Percentiles rank a stretch among this genome's conserved stretches.
These are phyloP conservation scores for Vesta saturnalis DNA, from an alignment of 2,888 invertebrate genomes.

Conservation along the genomic window DNA sequence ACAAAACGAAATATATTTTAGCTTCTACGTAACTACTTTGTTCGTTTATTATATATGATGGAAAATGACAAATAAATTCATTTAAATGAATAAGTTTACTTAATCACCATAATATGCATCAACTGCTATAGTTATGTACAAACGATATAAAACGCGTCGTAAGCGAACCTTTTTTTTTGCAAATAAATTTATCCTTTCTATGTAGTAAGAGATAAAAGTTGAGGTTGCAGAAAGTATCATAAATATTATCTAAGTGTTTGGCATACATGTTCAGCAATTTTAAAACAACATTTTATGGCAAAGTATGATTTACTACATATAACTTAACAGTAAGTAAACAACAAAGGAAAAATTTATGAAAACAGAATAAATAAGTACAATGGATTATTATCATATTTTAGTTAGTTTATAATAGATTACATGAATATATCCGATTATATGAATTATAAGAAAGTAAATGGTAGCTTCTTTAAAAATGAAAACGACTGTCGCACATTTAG, in stretches of 20 bases:
- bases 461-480: too few relatives aligned
- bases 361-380: constrained; percentile 6
- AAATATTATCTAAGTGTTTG: constrained; percentile 48
- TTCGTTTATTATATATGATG: too few relatives aligned
- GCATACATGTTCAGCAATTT: constrained; percentile 46
- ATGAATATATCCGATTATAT: too few relatives aligned
- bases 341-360: constrained; percentile 34
- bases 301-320: constrained; percentile 47
- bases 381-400: constrained; percentile 4
- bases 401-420: background rate
- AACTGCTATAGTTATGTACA: background rate
- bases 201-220: constrained; percentile 29
- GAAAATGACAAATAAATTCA: too few relatives aligned
- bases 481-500: too few relatives aligned
- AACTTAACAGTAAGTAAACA: constrained; percentile 32
- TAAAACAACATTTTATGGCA: constrained; percentile 48
- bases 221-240: constrained; percentile 38
- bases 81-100: too few relatives aligned
- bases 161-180: constrained; percentile 32
- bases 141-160: background rate
- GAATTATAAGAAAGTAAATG: too few relatives aligned
- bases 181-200: constrained; percentile 31
- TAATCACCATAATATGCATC: too few relatives aligned
- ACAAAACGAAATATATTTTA: background rate
- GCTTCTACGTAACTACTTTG: background rate